These are phyloP conservation scores for Neoaliturus tenellus DNA, from an alignment of 2,888 invertebrate species.

Conservation along the genomic window DNA sequence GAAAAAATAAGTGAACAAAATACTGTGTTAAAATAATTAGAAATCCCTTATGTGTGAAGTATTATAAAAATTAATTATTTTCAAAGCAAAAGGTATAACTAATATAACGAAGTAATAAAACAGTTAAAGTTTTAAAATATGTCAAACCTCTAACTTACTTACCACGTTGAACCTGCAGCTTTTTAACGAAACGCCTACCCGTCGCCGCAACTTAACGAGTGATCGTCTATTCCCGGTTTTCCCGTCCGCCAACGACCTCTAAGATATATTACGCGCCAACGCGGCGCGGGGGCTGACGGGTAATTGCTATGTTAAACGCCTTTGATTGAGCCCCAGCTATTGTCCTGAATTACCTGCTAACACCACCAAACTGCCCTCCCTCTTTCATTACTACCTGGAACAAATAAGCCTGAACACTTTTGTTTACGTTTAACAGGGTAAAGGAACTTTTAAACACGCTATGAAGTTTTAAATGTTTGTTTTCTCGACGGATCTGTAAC, in stretches of 20 bases:
- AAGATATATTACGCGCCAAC: slow-evolving; percentile 1
- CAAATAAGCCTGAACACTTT: not conserved
- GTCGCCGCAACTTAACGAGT: not conserved
- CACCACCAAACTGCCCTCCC: not conserved
- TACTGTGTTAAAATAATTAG: no score
- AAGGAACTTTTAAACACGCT: no score
- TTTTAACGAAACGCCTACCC: not conserved
- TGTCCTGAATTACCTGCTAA: not conserved
- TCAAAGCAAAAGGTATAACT: no score
- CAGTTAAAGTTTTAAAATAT: no score
- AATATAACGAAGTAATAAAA: no score
- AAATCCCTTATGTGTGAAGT: no score
- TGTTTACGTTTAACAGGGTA: not conserved
- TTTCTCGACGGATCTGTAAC: no score
- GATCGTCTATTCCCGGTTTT: not conserved
- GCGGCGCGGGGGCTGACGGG: not conserved
- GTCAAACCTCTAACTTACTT: not conserved
- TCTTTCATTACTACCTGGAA: not conserved
- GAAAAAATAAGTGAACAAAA: no score
- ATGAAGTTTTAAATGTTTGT: no score
- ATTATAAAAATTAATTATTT: no score
- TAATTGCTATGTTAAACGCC: slow-evolving; percentile 7
- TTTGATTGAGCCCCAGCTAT: slow-evolving; percentile 1
- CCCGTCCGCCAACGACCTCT: not conserved
- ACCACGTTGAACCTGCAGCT: not conserved